Conservation (phyloP, 2,888 invertebrate species). For the Dolichopus griseipennis region DNA sequence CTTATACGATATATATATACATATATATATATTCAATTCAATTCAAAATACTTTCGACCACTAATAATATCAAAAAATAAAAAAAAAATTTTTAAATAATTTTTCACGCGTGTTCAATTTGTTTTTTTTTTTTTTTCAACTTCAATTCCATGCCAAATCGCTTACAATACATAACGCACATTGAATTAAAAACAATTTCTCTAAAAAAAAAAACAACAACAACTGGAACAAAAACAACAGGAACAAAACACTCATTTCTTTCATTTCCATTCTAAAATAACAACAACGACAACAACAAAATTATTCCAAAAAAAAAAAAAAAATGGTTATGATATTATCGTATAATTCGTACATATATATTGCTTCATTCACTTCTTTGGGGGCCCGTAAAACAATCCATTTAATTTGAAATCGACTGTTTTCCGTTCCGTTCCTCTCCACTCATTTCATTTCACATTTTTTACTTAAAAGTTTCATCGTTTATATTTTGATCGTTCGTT, state of each 20-base stretch:
- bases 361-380: too few relatives aligned
- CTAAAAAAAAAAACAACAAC: too few relatives aligned
- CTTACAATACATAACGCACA: slow-evolving; percentile 4
- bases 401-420: neutral
- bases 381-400: too few relatives aligned
- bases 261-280: neutral
- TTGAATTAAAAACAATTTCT: neutral
- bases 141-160: neutral
- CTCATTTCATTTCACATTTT: neutral
- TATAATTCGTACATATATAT: too few relatives aligned
- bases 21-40: neutral
- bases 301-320: too few relatives aligned
- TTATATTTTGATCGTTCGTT: neutral
- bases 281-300: too few relatives aligned
- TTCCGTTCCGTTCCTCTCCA: neutral
- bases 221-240: too few relatives aligned
- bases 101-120: neutral
- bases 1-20: neutral
- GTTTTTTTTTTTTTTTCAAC: too few relatives aligned
- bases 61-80: neutral
- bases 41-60: neutral
- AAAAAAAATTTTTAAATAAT: neutral
- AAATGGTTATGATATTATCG: too few relatives aligned
- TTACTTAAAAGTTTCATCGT: neutral
- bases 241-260: neutral